phyloP scores from a whole-genome alignment of 2,888 invertebrate genomes.

The Acrobasis repandana region DNA sequence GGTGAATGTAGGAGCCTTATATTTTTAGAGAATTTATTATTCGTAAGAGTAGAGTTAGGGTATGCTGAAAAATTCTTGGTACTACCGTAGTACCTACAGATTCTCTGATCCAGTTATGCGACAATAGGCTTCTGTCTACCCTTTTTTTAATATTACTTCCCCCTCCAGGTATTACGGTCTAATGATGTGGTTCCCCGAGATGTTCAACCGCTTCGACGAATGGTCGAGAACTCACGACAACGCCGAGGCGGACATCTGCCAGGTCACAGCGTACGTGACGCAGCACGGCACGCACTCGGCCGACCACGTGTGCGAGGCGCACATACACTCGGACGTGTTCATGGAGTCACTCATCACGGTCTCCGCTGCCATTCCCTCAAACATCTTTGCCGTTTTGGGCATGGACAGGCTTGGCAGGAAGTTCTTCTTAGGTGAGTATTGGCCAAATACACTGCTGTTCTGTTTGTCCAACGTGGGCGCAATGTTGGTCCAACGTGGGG shows the following conservation, averaged over 20 bases:
- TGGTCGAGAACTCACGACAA: constrained; percentile 87
- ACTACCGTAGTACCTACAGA: no score
- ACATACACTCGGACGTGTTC: constrained; percentile 91
- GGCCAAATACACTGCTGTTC: neutral
- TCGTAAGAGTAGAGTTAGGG: no score
- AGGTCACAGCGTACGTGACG: constrained; percentile 90
- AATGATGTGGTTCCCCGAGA: constrained; percentile 98
- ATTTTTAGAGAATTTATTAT: no score
- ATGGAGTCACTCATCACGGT: constrained; percentile 94
- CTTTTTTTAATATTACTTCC: no score
- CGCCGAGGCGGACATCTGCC: constrained; percentile 87
- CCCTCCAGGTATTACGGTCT: constrained; percentile 91
- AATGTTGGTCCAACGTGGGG: no score
- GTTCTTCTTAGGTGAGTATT: constrained; percentile 87
- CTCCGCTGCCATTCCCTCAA: constrained; percentile 92
- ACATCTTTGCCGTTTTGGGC: constrained; percentile 90
- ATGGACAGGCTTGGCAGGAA: constrained; percentile 94
- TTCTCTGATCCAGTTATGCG: no score
- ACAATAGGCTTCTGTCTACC: no score
- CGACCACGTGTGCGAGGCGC: constrained; percentile 84
- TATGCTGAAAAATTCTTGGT: no score
- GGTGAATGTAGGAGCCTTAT: no score
- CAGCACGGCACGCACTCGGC: constrained; percentile 84
- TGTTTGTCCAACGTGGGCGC: no score
- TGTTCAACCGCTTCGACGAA: constrained; percentile 95